phyloP scores from a whole-genome alignment of 2,797 vertebrate species.

The Loris lydekkerianus region DNA sequence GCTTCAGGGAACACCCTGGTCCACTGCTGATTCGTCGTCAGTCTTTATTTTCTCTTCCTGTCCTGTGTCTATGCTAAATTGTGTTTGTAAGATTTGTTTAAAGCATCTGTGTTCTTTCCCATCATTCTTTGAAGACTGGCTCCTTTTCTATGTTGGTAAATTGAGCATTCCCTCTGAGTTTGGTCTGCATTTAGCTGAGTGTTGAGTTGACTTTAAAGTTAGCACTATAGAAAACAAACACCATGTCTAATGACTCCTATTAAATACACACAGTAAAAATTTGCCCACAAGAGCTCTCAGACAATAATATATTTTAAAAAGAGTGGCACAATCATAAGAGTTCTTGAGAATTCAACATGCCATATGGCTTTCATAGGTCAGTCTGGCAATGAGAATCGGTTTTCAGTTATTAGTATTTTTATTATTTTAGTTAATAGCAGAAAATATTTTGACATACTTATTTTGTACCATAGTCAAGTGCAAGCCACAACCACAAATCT shows the following conservation, averaged over 20 bases:
- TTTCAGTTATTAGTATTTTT: conserved; percentile 30
- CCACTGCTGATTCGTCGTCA: conserved; percentile 70
- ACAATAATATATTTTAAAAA: neutral
- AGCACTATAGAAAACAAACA: conserved; percentile 55
- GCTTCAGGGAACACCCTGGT: conserved; percentile 72
- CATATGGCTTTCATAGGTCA: neutral
- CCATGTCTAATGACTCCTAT: neutral
- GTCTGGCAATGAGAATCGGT: conserved; percentile 20
- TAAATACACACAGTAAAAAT: conserved; percentile 29
- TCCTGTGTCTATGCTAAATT: conserved; percentile 64
- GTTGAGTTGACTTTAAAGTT: conserved; percentile 28
- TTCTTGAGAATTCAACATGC: neutral
- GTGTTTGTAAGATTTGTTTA: conserved; percentile 68
- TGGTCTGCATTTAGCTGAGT: conserved; percentile 7
- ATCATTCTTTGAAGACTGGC: conserved; percentile 38
- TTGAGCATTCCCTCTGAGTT: conserved; percentile 45
- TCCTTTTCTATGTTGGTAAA: conserved; percentile 40
- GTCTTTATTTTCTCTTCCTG: conserved; percentile 71
- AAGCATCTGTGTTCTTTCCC: conserved; percentile 65
- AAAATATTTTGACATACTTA: conserved; percentile 48
- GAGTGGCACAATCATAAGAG: neutral
- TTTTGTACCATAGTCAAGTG: neutral
- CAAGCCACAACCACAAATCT: neutral
- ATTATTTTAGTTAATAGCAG: conserved; percentile 45
- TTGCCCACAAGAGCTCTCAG: neutral